A percentile compares a stretch with the other conserved stretches of the same genome.
Conservation (phyloP, 2,113 vertebrate genomes). For the Zosterops lateralis region DNA sequence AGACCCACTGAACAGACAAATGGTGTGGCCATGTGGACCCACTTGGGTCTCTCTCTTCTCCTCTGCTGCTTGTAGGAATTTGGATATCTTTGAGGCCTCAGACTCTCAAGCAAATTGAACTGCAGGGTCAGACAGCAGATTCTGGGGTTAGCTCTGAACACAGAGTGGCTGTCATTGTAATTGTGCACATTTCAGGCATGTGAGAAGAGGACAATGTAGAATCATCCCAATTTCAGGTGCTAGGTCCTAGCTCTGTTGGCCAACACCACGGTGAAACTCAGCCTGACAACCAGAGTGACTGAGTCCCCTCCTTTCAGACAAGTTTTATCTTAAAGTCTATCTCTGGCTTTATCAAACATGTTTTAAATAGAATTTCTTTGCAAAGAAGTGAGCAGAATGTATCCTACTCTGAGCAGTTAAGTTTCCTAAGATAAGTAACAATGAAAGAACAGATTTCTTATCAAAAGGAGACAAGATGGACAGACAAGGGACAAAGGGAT, state of each 20-base stretch:
- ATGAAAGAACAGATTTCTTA: neutral
- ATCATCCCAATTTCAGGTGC: neutral
- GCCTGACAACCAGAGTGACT: neutral
- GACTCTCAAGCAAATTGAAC: neutral
- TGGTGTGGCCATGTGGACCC: too few relatives aligned
- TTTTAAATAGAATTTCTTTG: neutral
- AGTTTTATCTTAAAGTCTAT: neutral
- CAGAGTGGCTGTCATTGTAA: neutral
- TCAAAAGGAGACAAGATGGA: neutral
- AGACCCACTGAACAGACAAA: neutral
- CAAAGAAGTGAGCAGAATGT: neutral
- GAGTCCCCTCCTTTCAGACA: neutral
- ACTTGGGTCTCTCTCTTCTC: neutral
- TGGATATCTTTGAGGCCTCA: neutral
- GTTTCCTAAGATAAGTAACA: neutral
- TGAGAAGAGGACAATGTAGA: neutral
- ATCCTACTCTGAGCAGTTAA: neutral
- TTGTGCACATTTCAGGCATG: neutral
- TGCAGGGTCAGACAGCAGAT: neutral
- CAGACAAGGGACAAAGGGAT: neutral
- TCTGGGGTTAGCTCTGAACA: neutral
- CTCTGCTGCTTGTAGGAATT: neutral
- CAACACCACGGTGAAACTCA: neutral
- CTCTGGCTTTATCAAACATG: neutral
- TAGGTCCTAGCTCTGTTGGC: accelerated